phyloP scores from a whole-genome alignment of 2,888 invertebrate species.

The Acrobeloides nanus region DNA sequence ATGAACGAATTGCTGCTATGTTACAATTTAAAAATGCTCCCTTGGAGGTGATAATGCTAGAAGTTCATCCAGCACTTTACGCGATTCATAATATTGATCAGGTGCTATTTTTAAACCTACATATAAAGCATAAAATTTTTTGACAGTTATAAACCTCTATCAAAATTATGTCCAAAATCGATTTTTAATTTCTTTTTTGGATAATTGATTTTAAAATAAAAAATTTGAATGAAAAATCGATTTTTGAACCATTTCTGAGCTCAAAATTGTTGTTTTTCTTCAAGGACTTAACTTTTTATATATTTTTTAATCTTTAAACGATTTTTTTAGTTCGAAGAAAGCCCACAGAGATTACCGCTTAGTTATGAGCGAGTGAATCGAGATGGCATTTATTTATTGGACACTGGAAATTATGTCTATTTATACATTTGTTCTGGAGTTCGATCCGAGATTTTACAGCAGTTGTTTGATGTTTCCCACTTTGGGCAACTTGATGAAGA shows the following conservation, averaged over 20 bases:
- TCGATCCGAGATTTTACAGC: slow-evolving; percentile 68
- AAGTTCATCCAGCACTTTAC: slow-evolving; percentile 84
- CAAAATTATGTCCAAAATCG: too few species aligned
- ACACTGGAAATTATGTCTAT: slow-evolving; percentile 73
- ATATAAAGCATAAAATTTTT: background rate
- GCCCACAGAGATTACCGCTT: slow-evolving; percentile 74
- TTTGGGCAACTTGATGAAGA: slow-evolving; percentile 68
- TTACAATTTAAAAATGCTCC: slow-evolving; percentile 84
- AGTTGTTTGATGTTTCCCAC: slow-evolving; percentile 70
- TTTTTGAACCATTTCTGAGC: too few species aligned
- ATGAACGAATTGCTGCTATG: slow-evolving; percentile 87
- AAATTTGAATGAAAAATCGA: too few species aligned
- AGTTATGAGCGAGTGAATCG: slow-evolving; percentile 69
- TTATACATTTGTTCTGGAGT: slow-evolving; percentile 76
- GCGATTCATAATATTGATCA: slow-evolving; percentile 64
- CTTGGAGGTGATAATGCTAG: slow-evolving; percentile 70
- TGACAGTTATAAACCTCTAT: background rate
- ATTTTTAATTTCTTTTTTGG: too few species aligned
- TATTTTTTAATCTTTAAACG: background rate
- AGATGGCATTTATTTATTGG: slow-evolving; percentile 81
- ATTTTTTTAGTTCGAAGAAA: slow-evolving; percentile 22
- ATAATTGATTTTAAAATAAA: too few species aligned
- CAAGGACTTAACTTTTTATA: too few species aligned
- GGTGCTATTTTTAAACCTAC: slow-evolving; percentile 1
- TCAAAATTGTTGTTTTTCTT: too few species aligned